Evolutionary conservation across 2,888 invertebrate species (phyloP).

Genomic region (Hydrotaea cyrtoneurina): DNA sequence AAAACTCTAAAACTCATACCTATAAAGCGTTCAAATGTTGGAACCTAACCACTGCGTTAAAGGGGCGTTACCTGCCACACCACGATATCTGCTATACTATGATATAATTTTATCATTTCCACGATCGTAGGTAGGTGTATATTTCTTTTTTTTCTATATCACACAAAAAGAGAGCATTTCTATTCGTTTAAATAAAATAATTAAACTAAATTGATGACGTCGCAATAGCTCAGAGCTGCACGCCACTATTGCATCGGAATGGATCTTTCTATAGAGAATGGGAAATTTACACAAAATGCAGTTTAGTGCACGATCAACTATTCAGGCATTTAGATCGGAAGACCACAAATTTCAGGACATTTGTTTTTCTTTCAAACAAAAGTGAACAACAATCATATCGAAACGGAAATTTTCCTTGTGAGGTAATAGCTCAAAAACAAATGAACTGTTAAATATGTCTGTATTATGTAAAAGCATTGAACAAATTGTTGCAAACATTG

Average conservation of each 20-base stretch:
- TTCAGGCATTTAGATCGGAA: conserved; percentile 56
- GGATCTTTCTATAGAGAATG: conserved; percentile 7
- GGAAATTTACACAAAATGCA: conserved; percentile 32
- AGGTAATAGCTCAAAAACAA: conserved; percentile 40
- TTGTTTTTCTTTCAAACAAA: conserved; percentile 19
- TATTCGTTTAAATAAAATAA: neutral
- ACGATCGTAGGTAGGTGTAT: too few species aligned
- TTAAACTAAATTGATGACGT: conserved; percentile 32
- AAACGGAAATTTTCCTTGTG: conserved; percentile 17
- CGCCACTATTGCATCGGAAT: conserved; percentile 16
- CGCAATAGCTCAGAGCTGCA: neutral
- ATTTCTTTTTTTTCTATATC: neutral
- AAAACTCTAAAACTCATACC: too few species aligned
- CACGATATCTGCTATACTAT: too few species aligned
- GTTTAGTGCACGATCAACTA: conserved; percentile 53
- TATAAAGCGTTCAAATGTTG: neutral
- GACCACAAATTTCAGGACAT: conserved; percentile 11
- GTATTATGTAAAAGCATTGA: conserved; percentile 24
- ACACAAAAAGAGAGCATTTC: neutral
- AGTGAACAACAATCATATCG: neutral
- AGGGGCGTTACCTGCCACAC: too few species aligned
- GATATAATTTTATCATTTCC: neutral
- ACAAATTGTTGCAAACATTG: conserved; percentile 50
- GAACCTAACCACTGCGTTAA: too few species aligned
- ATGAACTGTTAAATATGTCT: neutral